phyloP scores from a whole-genome alignment of 2,888 invertebrate genomes.

The Shargacucullia verbasci region DNA sequence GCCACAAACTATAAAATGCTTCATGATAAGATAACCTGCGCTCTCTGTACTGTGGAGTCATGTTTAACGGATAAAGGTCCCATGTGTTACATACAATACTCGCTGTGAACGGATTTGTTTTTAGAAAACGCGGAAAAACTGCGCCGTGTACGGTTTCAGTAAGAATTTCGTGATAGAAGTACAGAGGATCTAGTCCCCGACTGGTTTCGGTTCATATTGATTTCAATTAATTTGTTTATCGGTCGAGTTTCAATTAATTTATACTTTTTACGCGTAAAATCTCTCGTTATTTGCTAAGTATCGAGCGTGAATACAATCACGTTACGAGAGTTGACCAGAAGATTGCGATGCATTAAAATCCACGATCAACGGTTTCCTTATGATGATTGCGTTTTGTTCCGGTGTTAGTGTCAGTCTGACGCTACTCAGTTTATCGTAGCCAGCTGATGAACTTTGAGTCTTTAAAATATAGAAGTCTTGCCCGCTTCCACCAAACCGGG shows the following conservation, averaged over 20 bases:
- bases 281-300: conserved; percentile 15
- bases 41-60: conserved; percentile 13
- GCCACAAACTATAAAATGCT: conserved; percentile 57
- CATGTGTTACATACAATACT: conserved; percentile 22
- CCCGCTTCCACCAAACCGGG: no score
- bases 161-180: not conserved
- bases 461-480: no score
- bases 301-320: conserved; percentile 12
- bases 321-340: conserved; percentile 14
- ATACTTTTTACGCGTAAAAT: conserved; percentile 41
- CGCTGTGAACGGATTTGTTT: conserved; percentile 2
- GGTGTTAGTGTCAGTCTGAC: no score
- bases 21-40: conserved; percentile 68
- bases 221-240: conserved; percentile 54
- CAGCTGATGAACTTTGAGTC: no score
- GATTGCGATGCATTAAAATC: not conserved
- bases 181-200: conserved; percentile 2
- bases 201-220: conserved; percentile 24
- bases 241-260: conserved; percentile 47
- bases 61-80: not conserved
- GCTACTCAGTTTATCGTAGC: no score
- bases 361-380: no score
- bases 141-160: conserved; percentile 9
- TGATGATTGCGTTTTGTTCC: no score
- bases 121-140: not conserved